These are phyloP conservation scores for Torymus texanus DNA, from an alignment of 2,888 invertebrate species.

Conservation along the genomic window DNA sequence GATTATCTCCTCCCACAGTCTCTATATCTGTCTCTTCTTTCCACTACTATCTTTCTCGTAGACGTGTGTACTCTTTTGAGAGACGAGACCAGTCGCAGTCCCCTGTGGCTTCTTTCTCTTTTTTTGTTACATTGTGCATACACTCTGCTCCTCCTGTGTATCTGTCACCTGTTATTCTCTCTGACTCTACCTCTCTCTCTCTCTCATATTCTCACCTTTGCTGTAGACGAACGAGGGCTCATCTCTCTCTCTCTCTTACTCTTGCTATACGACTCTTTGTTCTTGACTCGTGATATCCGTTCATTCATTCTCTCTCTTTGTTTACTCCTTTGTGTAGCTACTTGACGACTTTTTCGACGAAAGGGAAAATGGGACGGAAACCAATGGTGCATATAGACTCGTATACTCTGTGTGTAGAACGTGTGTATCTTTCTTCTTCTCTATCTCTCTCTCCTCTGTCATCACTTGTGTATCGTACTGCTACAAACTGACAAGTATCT, in stretches of 20 bases:
- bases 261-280: conserved; percentile 4
- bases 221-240: conserved; percentile 27
- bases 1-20: no score
- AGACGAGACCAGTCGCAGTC: conserved; percentile 17
- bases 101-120: conserved; percentile 3
- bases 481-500: conserved; percentile 30
- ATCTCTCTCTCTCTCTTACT: neutral
- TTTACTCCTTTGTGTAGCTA: neutral
- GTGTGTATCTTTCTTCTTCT: conserved; percentile 6
- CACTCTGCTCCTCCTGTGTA: neutral
- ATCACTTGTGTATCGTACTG: conserved; percentile 22
- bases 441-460: neutral
- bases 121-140: conserved; percentile 4
- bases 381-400: conserved; percentile 2
- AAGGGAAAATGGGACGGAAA: conserved; percentile 30
- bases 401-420: conserved; percentile 4
- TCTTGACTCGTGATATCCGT: conserved; percentile 18
- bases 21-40: conserved; percentile 13
- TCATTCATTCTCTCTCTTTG: conserved; percentile 17
- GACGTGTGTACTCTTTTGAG: conserved; percentile 3
- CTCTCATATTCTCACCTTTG: neutral
- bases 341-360: conserved; percentile 14
- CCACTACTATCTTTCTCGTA: conserved; percentile 4
- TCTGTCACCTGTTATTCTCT: neutral
- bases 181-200: neutral